Evolutionary conservation across 2,113 vertebrate species (phyloP), one percentile per base, ranked within the genome.

Genomic region (Fulmarus glacialis): DNA sequence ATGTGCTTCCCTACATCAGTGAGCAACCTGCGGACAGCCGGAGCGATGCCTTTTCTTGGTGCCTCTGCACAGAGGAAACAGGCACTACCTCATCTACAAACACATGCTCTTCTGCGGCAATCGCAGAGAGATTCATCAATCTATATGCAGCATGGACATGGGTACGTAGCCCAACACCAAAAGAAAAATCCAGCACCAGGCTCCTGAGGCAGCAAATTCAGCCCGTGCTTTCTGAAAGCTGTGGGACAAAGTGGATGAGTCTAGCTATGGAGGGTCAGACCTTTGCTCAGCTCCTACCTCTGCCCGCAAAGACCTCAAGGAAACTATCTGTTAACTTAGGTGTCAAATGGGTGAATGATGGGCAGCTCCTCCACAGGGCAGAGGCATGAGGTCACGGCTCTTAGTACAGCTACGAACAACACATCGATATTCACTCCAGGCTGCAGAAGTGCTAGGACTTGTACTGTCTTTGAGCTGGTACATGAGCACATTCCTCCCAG

Each of bases 351-450:
- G n/a, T 87, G 85, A 93, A 7, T 4, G 82, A 83, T 53, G 62
- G 80, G 86, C 85, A 93, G 42, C 56, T 88, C 71, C 71, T 91
- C 78, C 59, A 63, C 18, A 9, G 20, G 22, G 27, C 77, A 89
- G 42, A 78, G 38, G 4, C 15, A 2, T 11, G 42, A 89, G 45
- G 55, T 81, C 82, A 20, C 1, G 42, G 47, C 47, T 74, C 30
- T 55, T 74, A 14, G 43, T 1, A 17, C 15, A 32, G 27, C 68
- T 56, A 8, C 23, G 29, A 83, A 55, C 22, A 81, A 38, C 4
- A 6, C 45, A n/a, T 56, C 45, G 3, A 3, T 53, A 48, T 26
- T 52, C 71, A 40, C 45, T 67, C 27, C 36, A 30, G 66, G 58
- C 58, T 83, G 88, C 67, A 83, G 29, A 53, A 73, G 26, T 17